Base-by-base conservation (phyloP, 2,113 vertebrate genomes). In the Columbina picui region DNA sequence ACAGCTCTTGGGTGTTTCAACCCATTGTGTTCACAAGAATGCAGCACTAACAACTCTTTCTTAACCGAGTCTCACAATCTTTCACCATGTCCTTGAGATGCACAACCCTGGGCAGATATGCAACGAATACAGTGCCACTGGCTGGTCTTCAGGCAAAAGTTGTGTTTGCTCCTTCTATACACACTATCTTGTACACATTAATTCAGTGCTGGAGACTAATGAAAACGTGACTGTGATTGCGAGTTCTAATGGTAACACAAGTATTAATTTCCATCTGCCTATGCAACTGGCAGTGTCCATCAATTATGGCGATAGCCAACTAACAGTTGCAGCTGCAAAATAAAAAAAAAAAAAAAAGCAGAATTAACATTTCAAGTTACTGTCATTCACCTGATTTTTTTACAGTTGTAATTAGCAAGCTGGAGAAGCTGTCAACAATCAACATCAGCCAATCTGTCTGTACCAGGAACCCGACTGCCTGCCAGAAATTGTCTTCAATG, bases 241-340 rank as follows among this genome's bases (percentile, higher is more conserved):
- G 39, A 97, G 96, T 94, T 97, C 97, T 98, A 99, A 98, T 96
- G 88, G 98, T 98, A 98, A 99, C 98, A 98, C 98, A 98, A 98
- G 98, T 98, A 98, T 98, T 99, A 98, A 98, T 99, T 99, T 98
- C 98, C 98, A 98, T 98, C 98, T 98, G 98, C 98, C 98, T 98
- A 71, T 98, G 98, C 98, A 98, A 98, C 98, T 98, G 98, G 98
- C 98, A 98, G 97, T 97, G 96, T 98, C 98, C 98, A 99, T 99
- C 98, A 99, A 99, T 99, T 99, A 99, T 57, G 94, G 96, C 91
- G 97, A 99, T 99, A 99, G 98, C 95, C 97, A 96, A 97, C 96
- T 96, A 98, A 98, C 98, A 98, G 98, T 98, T 98, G 98, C 98
- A 99, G 98, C 97, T 98, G 98, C 97, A 98, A 98, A 98, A 98